Evolutionary conservation across 1,140 invertebrate species (phyloP).

Genomic region (Coelopa frigida): DNA sequence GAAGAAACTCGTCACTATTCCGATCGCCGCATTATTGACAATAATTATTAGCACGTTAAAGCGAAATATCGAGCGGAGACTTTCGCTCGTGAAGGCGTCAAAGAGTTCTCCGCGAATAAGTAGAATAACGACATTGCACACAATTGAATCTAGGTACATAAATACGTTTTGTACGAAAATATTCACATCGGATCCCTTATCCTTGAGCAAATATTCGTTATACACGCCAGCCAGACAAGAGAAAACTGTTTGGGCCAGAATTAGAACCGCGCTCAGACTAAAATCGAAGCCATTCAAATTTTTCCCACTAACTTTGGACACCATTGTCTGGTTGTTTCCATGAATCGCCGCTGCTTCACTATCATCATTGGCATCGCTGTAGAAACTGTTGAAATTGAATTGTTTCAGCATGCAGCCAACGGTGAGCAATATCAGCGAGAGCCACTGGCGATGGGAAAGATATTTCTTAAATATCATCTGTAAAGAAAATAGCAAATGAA

Average conservation of each 20-base stretch:
- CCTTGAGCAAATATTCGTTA: constrained; percentile 91
- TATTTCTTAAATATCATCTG: constrained; percentile 82
- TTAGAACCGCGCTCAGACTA: constrained; percentile 64
- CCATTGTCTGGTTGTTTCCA: not conserved
- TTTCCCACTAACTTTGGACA: constrained; percentile 32
- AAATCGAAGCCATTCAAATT: constrained; percentile 49
- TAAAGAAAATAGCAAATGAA: too few species aligned
- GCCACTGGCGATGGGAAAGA: constrained; percentile 78
- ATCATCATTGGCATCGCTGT: constrained; percentile 32
- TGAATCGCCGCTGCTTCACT: constrained; percentile 25
- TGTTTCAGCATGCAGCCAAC: constrained; percentile 90
- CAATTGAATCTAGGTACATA: constrained; percentile 91
- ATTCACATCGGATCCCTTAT: constrained; percentile 70
- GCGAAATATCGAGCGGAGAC: constrained; percentile 53
- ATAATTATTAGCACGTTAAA: constrained; percentile 74
- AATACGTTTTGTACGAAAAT: constrained; percentile 93
- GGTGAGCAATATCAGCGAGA: constrained; percentile 79
- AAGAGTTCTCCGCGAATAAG: constrained; percentile 56
- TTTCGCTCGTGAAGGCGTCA: constrained; percentile 52
- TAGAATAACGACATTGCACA: constrained; percentile 75
- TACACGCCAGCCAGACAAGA: constrained; percentile 94
- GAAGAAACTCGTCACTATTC: constrained; percentile 91
- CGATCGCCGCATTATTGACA: constrained; percentile 82
- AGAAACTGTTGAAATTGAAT: constrained; percentile 54
- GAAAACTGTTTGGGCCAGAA: constrained; percentile 78